phyloP scores from a whole-genome alignment of 2,888 invertebrate species.

The Hipparchia semele region DNA sequence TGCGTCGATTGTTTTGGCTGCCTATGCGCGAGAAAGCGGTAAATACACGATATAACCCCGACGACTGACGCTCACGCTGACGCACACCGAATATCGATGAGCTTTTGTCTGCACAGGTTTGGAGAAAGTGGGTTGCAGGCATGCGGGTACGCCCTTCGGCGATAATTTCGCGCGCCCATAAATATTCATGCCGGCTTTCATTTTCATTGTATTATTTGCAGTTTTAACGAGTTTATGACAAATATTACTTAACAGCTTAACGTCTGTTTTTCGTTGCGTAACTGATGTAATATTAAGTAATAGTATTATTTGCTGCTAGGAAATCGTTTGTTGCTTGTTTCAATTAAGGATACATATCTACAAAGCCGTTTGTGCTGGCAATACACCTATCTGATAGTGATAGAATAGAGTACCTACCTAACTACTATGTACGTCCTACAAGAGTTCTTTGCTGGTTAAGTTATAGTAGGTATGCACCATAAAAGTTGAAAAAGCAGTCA shows the following conservation, averaged over 20 bases:
- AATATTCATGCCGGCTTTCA: conserved; percentile 77
- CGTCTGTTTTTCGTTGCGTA: conserved; percentile 60
- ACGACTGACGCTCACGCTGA: conserved; percentile 38
- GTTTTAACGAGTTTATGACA: conserved; percentile 60
- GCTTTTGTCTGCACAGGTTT: conserved; percentile 68
- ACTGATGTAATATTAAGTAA: conserved; percentile 62
- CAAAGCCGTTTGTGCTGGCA: no score
- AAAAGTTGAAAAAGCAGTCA: no score
- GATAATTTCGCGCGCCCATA: conserved; percentile 78
- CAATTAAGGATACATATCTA: background rate
- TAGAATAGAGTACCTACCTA: no score
- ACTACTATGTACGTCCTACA: background rate
- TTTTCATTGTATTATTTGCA: conserved; percentile 64
- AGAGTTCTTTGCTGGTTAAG: no score
- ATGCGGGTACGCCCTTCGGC: conserved; percentile 81
- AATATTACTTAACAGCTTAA: conserved; percentile 69
- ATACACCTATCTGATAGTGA: no score
- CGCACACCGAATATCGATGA: conserved; percentile 76
- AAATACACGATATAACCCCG: conserved; percentile 53
- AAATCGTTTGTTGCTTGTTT: conserved; percentile 7
- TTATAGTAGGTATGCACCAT: no score
- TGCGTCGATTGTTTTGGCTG: conserved; percentile 59
- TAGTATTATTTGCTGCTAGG: background rate
- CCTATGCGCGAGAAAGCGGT: conserved; percentile 66
- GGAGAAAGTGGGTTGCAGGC: conserved; percentile 74